Evolutionary conservation across 1,140 invertebrate species (phyloP), one percentile per base, ranked within the genome.

Genomic region (Trichonephila clavipes): DNA sequence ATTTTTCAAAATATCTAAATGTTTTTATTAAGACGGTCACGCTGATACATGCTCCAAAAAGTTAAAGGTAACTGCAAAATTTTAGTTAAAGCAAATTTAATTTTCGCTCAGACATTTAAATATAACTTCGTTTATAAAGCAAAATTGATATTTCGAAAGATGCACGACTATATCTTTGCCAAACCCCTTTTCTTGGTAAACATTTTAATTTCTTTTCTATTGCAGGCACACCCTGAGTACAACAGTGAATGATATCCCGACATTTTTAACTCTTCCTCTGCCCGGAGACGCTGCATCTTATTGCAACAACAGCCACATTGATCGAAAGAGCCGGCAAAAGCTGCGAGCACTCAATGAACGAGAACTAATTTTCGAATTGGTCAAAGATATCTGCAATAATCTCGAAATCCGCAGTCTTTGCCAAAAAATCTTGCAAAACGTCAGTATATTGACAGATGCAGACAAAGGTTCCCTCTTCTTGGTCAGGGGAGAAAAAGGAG

Each of bases 381-480:
- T 99, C 95, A 99, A 99, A 96, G 98, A 99, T 95, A 99, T 99
- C 95, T 99, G 98, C 96, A 99, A 99, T 96, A 98, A 99, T 95
- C 96, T 99, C 95, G 99, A 99, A 95, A 97, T 99, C 28, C 97
- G 98, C 92, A 98, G 98, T 21, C 96, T 99, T 94, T 99, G 98
- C 95, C 98, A 99, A 96, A 99, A 99, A 96, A 99, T 99, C 95
- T 96, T 99, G 44, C 98, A 99, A 96, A 99, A 99, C 95, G 98
- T 99, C 28, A 98, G 98, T 95, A 98, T 98, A 88, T 96, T 99
- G 10, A 96, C 99, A 86, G 98, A 98, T 95, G 98, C 99, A 0
- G 99, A 99, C 96, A 96, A 98, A 40, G 98, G 98, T 69, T 99
- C 98, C 1, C 96, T 99, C 95, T 99, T 99, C 96, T 96, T 99